Evolutionary conservation across 2,797 vertebrate species (phyloP), one percentile per base, ranked within the genome.

Genomic region (Diplodus sargus): DNA sequence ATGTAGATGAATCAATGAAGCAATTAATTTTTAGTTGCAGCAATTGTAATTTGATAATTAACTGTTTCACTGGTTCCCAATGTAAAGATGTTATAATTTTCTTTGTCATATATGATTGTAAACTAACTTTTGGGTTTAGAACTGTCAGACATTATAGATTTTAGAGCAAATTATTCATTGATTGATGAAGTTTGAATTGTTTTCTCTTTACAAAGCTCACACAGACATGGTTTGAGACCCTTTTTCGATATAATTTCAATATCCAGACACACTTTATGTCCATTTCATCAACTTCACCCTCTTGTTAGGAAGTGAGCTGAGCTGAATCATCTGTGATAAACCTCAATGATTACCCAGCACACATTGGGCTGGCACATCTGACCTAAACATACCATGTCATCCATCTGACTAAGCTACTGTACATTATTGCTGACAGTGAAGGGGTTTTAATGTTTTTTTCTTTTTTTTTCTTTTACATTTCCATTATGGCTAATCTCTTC

Each of bases 351-450:
- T 83, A 70, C 71, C 61, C 70, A 54, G 57, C 34, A 56, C 52
- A 79, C 59, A 74, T 76, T 74, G 74, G 52, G n/a, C 74, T 49
- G 18, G 28, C 68, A 20, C 22, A 39, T 74, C 70, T 78, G 67
- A 76, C 72, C 74, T 82, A 74, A 65, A 80, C 60, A 63, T 28
- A 75, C 63, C 67, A 64, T 34, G 42, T 79, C 72, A 66, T 82
- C 78, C 59, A 61, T 86, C 71, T 70, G 62, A 75, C 81, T 79
- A 75, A 74, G 75, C 85, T 86, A 71, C 90, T 93, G 86, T 94
- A 94, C 92, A 94, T 94, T 94, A 95, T 95, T 95, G 93, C 94
- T 93, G 90, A 90, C 78, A 83, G 68, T 84, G 82, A 64, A 30
- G 84, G 85, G 77, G 23, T 15, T 83, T 79, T 73, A 59, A 77